phyloP scores from a whole-genome alignment of 2,113 vertebrate genomes.

The Trichechus manatus region DNA sequence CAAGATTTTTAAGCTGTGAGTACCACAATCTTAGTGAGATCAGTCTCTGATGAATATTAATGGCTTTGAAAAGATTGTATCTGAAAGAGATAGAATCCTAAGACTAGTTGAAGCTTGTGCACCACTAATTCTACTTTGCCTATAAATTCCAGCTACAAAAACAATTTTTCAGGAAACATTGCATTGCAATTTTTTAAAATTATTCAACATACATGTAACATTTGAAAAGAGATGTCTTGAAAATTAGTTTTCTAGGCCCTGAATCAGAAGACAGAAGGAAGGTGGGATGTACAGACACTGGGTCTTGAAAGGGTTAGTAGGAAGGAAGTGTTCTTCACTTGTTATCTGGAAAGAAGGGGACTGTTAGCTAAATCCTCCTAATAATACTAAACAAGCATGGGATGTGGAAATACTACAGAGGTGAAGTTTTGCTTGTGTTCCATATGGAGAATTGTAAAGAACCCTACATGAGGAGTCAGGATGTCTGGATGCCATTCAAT shows the following conservation, averaged over 20 bases:
- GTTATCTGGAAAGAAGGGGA: neutral
- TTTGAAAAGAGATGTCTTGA: constrained; percentile 17
- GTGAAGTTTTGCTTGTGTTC: neutral
- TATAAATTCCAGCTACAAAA: constrained; percentile 54
- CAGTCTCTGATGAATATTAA: constrained; percentile 68
- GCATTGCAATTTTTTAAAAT: neutral
- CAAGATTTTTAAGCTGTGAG: constrained; percentile 36
- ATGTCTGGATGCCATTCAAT: neutral
- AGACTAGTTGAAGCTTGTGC: neutral
- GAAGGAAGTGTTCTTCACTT: neutral
- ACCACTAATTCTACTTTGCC: neutral
- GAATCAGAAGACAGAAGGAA: neutral
- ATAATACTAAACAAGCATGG: neutral
- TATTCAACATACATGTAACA: constrained; percentile 8
- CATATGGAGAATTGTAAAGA: neutral
- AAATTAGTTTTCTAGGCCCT: constrained; percentile 52
- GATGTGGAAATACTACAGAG: neutral
- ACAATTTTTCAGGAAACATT: neutral
- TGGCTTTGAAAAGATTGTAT: constrained; percentile 38
- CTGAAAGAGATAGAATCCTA: constrained; percentile 27
- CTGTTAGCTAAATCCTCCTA: neutral
- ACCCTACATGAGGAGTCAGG: neutral
- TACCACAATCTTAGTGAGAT: constrained; percentile 41
- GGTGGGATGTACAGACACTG: neutral
- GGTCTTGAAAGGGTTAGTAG: neutral